phyloP scores from a whole-genome alignment of 1,140 invertebrate genomes.

The Drosophila micromelanica region DNA sequence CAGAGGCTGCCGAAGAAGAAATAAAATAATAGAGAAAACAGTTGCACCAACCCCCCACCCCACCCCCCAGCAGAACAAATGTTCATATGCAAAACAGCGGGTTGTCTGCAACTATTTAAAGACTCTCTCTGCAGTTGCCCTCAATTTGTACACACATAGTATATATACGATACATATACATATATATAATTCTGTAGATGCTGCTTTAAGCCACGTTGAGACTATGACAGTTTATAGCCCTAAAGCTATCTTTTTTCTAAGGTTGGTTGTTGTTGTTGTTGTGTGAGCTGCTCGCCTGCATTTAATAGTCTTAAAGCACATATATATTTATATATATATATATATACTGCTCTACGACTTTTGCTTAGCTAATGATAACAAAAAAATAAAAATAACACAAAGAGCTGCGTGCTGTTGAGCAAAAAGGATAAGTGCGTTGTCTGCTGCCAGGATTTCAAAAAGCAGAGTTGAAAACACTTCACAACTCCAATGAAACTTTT shows the following conservation, averaged over 20 bases:
- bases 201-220: conserved; percentile 29
- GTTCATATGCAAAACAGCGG: conserved; percentile 55
- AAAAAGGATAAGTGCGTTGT: conserved; percentile 23
- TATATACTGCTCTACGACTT: neutral
- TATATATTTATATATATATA: neutral
- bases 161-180: conserved; percentile 1
- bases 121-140: conserved; percentile 62
- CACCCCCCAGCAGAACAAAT: neutral
- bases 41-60: conserved; percentile 20
- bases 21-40: conserved; percentile 61
- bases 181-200: neutral
- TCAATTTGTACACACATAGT: conserved; percentile 18
- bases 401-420: conserved; percentile 29
- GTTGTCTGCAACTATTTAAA: conserved; percentile 65
- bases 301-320: conserved; percentile 48
- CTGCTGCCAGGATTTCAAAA: conserved; percentile 48
- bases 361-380: conserved; percentile 40
- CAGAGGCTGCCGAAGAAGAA: conserved; percentile 22
- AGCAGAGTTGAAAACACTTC: conserved; percentile 8
- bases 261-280: conserved; percentile 22
- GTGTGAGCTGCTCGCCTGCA: conserved; percentile 18
- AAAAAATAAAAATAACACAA: conserved; percentile 40
- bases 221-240: conserved; percentile 25
- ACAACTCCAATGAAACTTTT: neutral
- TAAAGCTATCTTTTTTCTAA: conserved; percentile 22